Percentiles rank a stretch among this genome's conserved stretches.
Conservation (phyloP, 2,113 vertebrate genomes). For the Dromaius novaehollandiae region DNA sequence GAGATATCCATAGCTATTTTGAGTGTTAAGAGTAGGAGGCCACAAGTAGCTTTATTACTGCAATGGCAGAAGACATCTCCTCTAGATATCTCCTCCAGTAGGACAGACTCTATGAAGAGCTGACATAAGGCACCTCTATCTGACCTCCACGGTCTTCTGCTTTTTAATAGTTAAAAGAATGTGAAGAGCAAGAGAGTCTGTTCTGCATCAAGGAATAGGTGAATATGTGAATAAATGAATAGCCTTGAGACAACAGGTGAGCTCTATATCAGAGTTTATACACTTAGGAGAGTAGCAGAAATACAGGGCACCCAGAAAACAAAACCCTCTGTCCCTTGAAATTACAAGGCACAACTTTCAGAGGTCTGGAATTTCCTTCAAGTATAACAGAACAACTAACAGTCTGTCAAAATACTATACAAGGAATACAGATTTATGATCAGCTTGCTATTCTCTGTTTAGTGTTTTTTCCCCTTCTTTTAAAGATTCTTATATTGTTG, state of each 20-base stretch:
- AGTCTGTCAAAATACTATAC: not conserved
- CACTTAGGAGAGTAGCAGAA: not conserved
- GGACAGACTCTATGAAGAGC: not conserved
- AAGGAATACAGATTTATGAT: not conserved
- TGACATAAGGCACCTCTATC: not conserved
- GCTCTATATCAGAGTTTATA: not conserved
- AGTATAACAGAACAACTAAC: not conserved
- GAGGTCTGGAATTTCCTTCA: not conserved
- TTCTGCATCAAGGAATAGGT: not conserved
- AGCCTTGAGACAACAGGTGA: not conserved
- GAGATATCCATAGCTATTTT: not conserved
- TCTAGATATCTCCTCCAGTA: not conserved
- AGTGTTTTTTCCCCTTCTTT: not conserved
- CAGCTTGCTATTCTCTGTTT: not conserved
- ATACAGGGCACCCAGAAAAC: not conserved
- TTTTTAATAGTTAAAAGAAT: not conserved
- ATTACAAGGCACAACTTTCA: not conserved
- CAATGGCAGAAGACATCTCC: not conserved
- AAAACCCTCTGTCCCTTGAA: not conserved
- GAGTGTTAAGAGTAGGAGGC: not conserved
- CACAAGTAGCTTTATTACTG: not conserved
- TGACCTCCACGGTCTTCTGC: not conserved
- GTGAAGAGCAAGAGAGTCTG: not conserved
- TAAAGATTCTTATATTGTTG: not conserved
- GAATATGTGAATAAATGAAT: not conserved